Base-by-base conservation (phyloP, 2,113 vertebrate genomes). In the Pelodiscus sinensis region DNA sequence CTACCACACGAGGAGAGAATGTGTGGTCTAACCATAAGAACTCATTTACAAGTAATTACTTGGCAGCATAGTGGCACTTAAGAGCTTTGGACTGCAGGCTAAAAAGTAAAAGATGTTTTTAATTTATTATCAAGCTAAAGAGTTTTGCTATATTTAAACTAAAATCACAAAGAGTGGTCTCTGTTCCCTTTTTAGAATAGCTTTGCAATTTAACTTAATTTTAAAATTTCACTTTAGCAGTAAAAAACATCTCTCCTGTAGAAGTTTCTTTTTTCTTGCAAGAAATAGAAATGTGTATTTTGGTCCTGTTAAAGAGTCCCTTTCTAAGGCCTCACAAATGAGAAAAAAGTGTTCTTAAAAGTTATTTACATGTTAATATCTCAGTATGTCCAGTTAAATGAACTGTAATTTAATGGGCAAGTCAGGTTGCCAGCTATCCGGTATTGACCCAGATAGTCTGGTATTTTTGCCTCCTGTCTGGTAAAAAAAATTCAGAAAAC, bases 41-140 rank as follows among this genome's bases (percentile, higher is more conserved):
- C 0, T 1, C 27, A 87, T 52, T 94, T 80, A 81, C 44, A 92
- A 89, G 91, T 75, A 95, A 92, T 88, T 91, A 91, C 51, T 85
- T 91, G 75, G 57, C 93, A 95, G 87, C 87, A 25, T 51, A 79
- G 84, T 73, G 84, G 58, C 62, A 79, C 54, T 85, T 92, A 75
- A 94, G 73, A 85, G 65, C 31, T 85, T 58, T 71, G 57, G 89
- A 93, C 89, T 84, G 73, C 12, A 88, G 92, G 2, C 13, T 84
- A 84, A 93, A 95, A 71, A 62, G 2, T 10, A 84, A 9, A 13
- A 27, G 38, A n/a, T 4, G 0, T 79, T 85, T 44, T 83, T 88
- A 82, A 78, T 78, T 93, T 89, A 58, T 71, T 90, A 24, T 58
- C 52, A 86, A 60, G 50, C 8, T 85, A 60, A 88, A 78, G 50